Conservation (phyloP, 1,140 invertebrate genomes). For the Zophobas morio region DNA sequence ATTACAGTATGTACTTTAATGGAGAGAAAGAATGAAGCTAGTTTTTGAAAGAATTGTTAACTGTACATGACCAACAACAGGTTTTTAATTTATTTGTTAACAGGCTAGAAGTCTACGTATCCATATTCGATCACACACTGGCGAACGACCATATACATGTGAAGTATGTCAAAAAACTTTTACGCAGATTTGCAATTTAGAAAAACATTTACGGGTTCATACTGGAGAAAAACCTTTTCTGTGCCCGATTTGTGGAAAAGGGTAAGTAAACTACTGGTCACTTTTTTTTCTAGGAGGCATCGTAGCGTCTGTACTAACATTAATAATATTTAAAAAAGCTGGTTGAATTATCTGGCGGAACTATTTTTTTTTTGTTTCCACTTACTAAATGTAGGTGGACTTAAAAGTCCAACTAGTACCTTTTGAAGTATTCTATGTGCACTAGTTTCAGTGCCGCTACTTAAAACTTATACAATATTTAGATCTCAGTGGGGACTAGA, state of each 20-base stretch:
- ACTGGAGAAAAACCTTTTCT: slow-evolving; percentile 69
- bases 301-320: no score
- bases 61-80: background rate
- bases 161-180: slow-evolving; percentile 83
- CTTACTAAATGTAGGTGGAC: no score
- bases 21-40: no score
- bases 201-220: slow-evolving; percentile 69
- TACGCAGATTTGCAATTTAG: slow-evolving; percentile 71
- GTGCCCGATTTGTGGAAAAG: slow-evolving; percentile 73
- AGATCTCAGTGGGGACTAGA: no score
- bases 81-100: slow-evolving; percentile 42
- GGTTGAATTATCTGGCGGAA: no score
- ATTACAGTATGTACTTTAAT: no score
- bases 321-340: background rate
- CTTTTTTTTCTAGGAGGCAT: background rate
- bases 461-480: no score
- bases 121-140: slow-evolving; percentile 66
- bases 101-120: slow-evolving; percentile 65
- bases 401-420: no score
- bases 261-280: slow-evolving; percentile 53
- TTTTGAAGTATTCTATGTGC: no score
- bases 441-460: no score
- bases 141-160: slow-evolving; percentile 75
- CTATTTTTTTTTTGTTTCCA: no score
- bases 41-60: no score